Conservation (phyloP, 2,797 vertebrate genomes). For the Alfaro cultratus region DNA sequence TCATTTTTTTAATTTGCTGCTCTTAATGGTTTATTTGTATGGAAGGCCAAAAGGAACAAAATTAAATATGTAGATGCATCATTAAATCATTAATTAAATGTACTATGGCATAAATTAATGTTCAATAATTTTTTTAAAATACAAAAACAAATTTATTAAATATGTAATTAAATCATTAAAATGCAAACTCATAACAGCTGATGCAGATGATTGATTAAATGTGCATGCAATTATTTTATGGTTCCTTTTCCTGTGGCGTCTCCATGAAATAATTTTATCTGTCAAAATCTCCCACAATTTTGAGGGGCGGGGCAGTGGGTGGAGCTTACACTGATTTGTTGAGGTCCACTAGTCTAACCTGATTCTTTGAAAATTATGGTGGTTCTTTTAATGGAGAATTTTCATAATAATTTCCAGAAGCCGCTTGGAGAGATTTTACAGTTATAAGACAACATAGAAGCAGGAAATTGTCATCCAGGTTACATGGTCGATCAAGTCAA, state of each 20-base stretch:
- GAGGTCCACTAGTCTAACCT: neutral
- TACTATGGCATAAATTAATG: neutral
- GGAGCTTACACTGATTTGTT: neutral
- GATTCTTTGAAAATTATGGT: neutral
- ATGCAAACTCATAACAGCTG: neutral
- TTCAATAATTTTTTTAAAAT: neutral
- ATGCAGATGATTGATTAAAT: neutral
- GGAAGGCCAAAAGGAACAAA: neutral
- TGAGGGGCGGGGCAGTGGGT: neutral
- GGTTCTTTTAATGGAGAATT: neutral
- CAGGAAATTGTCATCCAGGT: neutral
- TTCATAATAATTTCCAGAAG: neutral
- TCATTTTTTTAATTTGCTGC: neutral
- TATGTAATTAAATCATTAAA: neutral
- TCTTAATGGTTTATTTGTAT: neutral
- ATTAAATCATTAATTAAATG: neutral
- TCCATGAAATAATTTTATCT: no score
- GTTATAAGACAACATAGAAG: neutral
- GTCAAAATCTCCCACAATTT: no score
- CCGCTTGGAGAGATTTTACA: neutral
- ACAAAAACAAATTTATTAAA: neutral
- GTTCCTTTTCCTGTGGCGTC: no score
- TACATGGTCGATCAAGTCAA: neutral
- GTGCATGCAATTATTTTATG: no score
- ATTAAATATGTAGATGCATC: neutral